Evolutionary conservation across 1,140 invertebrate species (phyloP).

Genomic region (Mamestra configurata): DNA sequence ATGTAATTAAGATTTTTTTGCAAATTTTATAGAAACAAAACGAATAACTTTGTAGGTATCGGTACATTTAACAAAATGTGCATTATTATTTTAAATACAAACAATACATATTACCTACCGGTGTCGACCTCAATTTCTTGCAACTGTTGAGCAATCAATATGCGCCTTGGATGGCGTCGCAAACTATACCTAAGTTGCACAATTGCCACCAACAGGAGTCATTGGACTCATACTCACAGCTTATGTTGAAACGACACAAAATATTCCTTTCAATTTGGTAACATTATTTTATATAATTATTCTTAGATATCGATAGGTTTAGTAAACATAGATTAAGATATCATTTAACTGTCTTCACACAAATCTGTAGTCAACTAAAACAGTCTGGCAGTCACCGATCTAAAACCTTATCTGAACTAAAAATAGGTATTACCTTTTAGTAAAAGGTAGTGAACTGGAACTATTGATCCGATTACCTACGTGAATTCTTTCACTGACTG

Average conservation of each 20-base stretch:
- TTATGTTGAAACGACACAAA: slow-evolving; percentile 10
- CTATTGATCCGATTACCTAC: too few relatives aligned
- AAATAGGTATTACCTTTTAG: too few relatives aligned
- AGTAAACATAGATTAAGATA: too few relatives aligned
- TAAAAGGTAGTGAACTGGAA: too few relatives aligned
- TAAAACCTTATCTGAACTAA: too few relatives aligned
- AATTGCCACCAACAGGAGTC: slow-evolving; percentile 68
- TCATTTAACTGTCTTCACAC: too few relatives aligned
- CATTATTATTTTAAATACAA: slow-evolving; percentile 4
- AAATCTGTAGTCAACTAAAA: too few relatives aligned
- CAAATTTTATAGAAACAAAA: background rate
- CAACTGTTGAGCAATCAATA: slow-evolving; percentile 73
- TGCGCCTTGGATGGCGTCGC: slow-evolving; percentile 50
- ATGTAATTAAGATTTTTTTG: too few relatives aligned
- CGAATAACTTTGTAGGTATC: background rate
- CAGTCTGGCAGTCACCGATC: too few relatives aligned
- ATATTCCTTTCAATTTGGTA: too few relatives aligned
- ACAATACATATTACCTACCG: slow-evolving; percentile 45
- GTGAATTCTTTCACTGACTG: too few relatives aligned
- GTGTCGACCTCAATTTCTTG: slow-evolving; percentile 72
- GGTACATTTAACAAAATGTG: background rate
- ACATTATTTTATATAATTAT: too few relatives aligned
- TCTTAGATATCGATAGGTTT: background rate
- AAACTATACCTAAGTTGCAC: slow-evolving; percentile 62
- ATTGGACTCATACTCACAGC: slow-evolving; percentile 64